Evolutionary conservation across 2,888 invertebrate genomes (phyloP), one percentile per base, ranked within the genome.

Genomic region (Seira sanloemensis): DNA sequence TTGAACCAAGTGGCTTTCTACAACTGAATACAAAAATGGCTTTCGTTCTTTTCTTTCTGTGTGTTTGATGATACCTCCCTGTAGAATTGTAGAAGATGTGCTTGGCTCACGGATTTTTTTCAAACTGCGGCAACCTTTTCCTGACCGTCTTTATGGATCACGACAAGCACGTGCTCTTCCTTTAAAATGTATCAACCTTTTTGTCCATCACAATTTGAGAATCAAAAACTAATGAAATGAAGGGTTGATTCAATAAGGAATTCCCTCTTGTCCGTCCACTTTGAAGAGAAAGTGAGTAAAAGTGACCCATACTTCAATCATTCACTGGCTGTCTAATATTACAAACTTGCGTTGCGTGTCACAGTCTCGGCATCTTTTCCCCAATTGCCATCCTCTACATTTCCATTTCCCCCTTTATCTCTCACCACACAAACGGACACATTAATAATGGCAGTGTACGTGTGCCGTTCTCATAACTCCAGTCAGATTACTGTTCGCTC

Each of bases 301-400:
- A 74, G 74, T 65, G 74, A 75, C 66, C 75, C 75, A 23, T 27
- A 65, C 75, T 75, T 75, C 66, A 75, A 65, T 75, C 75, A 75
- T 75, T 65, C 66, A 75, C 75, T 46, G 65, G 37, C 72, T 50
- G 74, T 65, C 62, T 75, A 66, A 37, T n/a, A 74, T 65, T 74
- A 65, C 74, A 37, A 54, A 21, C 54, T 37, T 58, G 62, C 65
- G 66, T 75, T 75, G 65, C 75, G 65, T 77, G 77, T 69, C 77
- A 68, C 68, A 68, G 69, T 21, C 50, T 50, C 54, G 77, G 69
- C 75, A 75, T 69, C 68, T 77, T 68, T 77, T 46, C 50, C 68
- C 66, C 50, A 54, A 69, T 77, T 27, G 58, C 58, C 69, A 58
- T 77, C 77, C 50, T 50, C n/a, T n/a, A n/a, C n/a, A 66, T 73